Conservation (phyloP, 2,113 vertebrate genomes). For the Otocyon megalotis region DNA sequence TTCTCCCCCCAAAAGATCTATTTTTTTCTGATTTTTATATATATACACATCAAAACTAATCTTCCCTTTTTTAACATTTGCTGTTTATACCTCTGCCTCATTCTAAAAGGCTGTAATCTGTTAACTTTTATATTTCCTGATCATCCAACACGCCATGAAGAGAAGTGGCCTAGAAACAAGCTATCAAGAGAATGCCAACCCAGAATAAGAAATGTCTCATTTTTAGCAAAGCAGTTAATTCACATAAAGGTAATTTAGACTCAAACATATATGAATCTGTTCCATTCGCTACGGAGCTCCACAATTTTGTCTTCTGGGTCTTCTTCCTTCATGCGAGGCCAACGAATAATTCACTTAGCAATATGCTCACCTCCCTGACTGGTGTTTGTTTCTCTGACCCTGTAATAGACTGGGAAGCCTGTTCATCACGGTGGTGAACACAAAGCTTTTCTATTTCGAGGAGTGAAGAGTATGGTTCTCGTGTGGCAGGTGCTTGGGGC, state of each 20-base stretch:
- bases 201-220: conserved; percentile 29
- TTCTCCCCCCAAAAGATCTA: neutral
- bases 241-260: conserved; percentile 1
- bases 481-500: neutral
- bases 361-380: neutral
- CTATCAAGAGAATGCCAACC: conserved; percentile 21
- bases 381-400: neutral
- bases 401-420: neutral
- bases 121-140: conserved; percentile 21
- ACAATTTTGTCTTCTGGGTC: neutral
- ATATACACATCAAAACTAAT: neutral
- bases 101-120: conserved; percentile 19
- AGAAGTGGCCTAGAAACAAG: conserved; percentile 49
- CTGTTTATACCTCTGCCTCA: neutral
- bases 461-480: neutral
- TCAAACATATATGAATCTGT: neutral
- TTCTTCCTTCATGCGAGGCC: neutral
- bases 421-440: conserved; percentile 14
- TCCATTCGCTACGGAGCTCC: neutral
- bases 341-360: neutral
- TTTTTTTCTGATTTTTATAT: neutral
- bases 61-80: neutral
- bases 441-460: neutral
- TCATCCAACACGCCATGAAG: neutral
- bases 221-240: conserved; percentile 54